Base-by-base conservation (phyloP, 2,888 invertebrate species). In the Apamea crenata region DNA sequence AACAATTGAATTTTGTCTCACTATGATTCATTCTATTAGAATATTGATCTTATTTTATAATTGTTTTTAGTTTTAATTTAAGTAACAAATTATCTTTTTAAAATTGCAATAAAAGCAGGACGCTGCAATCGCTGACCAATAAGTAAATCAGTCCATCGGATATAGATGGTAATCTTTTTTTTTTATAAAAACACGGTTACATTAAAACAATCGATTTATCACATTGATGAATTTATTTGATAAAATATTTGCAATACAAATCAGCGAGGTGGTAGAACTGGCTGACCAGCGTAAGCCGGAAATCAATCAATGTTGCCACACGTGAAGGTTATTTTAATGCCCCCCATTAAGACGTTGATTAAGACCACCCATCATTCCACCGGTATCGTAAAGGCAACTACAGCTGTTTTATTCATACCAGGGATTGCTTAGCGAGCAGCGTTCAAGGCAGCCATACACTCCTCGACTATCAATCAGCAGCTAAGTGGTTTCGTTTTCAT, bases 361-460 rank as follows among this genome's bases (percentile, higher is more conserved):
- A 71, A 69, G 83, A 85, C 83, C 83, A 85, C 85, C 85, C 85
- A 81, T 69, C 68, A 71, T 36, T 56, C 74, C 40, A 72, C 76
- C 50, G 71, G 67, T 59, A 40, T 56, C 36, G 25, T n/a, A 81
- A 85, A 67, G 69, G 47, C n/a, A n/a, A 21, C 66, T 47, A 66
- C 61, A 81, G 32, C 76, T 83, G 76, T 72, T 85, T 83, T 77
- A 85, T 83, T 85, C 85, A 83, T 69, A 56, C n/a, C 7, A 66
- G 16, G 50, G 36, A 72, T n/a, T 40, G 82, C 36, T 85, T 29
- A 77, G 21, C 32, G 59, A 29, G 56, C 66, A 50, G 53, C 68
- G 75, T 81, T 80, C 71, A 63, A 75, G 68, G n/a, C 63, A 63
- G 14, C 7, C 21, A 16, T 6, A 72, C 82, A 61, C 66, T 44